Evolutionary conservation across 2,888 invertebrate species (phyloP).

Genomic region (Dendrolimus pini): DNA sequence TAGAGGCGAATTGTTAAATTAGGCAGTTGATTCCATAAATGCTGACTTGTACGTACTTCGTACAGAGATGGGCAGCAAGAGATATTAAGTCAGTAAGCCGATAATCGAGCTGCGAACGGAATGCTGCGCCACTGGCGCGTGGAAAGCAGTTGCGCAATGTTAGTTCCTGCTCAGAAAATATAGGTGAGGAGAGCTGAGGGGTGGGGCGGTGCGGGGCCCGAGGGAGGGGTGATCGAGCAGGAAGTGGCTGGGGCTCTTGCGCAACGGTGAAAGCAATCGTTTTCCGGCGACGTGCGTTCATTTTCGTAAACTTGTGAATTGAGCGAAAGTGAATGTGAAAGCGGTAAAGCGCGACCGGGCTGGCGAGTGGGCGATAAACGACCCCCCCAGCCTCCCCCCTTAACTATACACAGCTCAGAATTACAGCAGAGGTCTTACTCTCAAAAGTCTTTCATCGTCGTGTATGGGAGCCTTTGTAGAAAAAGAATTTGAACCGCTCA

Average conservation of each 20-base stretch:
- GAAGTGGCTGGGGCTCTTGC: slow-evolving; percentile 59
- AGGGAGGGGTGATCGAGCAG: slow-evolving; percentile 34
- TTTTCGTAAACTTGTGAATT: slow-evolving; percentile 74
- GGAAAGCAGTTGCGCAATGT: slow-evolving; percentile 58
- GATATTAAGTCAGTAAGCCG: neutral
- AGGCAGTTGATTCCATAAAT: too few relatives aligned
- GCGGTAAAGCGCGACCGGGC: slow-evolving; percentile 18
- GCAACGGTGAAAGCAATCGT: slow-evolving; percentile 66
- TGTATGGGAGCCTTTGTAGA: too few relatives aligned
- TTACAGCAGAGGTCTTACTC: too few relatives aligned
- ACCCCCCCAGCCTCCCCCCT: neutral
- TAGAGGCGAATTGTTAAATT: too few relatives aligned
- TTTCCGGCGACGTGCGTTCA: slow-evolving; percentile 68
- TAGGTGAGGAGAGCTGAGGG: slow-evolving; percentile 59
- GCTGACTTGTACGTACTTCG: too few relatives aligned
- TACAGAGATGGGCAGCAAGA: too few relatives aligned
- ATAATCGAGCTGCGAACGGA: slow-evolving; percentile 4
- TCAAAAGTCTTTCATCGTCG: too few relatives aligned
- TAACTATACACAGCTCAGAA: too few relatives aligned
- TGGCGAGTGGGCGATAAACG: neutral
- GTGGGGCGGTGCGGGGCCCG: slow-evolving; percentile 14
- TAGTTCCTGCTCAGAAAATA: slow-evolving; percentile 65
- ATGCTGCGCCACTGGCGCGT: slow-evolving; percentile 18
- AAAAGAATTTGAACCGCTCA: too few relatives aligned
- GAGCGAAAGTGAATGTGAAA: slow-evolving; percentile 70